A percentile compares a stretch with the other conserved stretches of the same genome.
These are phyloP conservation scores for Graptemys geographica DNA, from an alignment of 2,797 vertebrate species.

Conservation along the genomic window DNA sequence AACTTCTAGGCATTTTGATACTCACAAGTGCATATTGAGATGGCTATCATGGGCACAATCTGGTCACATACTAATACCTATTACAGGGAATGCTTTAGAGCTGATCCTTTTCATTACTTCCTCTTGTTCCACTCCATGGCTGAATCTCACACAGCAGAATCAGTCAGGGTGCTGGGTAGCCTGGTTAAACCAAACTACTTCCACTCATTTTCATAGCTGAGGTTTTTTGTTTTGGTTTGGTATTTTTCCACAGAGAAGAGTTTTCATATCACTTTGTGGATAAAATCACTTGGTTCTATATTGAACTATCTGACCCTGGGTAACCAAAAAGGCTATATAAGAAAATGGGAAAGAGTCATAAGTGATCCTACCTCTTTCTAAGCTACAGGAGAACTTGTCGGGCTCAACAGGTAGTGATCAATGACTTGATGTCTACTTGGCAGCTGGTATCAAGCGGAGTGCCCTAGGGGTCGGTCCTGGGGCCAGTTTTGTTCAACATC, in stretches of 20 bases:
- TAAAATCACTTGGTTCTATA: not conserved
- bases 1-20: not conserved
- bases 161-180: not conserved
- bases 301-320: not conserved
- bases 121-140: not conserved
- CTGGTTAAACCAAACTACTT: not conserved
- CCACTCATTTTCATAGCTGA: not conserved
- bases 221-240: too few relatives aligned
- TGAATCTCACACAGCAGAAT: not conserved
- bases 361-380: not conserved
- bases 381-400: not conserved
- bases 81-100: not conserved
- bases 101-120: not conserved
- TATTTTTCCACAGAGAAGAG: not conserved
- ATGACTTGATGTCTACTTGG: too few relatives aligned
- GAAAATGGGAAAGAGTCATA: not conserved
- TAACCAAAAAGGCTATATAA: not conserved
- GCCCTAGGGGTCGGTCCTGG: too few relatives aligned
- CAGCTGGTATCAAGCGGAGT: too few relatives aligned
- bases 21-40: constrained; percentile 5
- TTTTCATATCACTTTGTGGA: not conserved
- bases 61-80: not conserved
- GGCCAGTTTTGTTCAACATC: too few relatives aligned
- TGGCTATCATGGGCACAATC: not conserved
- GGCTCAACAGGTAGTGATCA: too few relatives aligned